Base-by-base conservation (phyloP, 2,113 vertebrate species). In the Forbesichthys agassizii region DNA sequence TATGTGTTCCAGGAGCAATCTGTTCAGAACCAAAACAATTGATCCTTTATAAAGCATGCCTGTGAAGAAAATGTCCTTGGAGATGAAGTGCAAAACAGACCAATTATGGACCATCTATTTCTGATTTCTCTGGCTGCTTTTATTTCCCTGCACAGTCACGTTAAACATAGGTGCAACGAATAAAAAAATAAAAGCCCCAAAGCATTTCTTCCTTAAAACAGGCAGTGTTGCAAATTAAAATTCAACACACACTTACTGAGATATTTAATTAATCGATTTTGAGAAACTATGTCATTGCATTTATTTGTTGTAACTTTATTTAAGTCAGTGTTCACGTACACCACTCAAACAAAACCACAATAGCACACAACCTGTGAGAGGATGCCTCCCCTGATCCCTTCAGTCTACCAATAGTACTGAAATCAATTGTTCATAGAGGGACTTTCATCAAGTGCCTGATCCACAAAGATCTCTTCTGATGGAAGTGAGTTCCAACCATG, bases 1-100 rank as follows among this genome's bases (percentile, higher is more conserved):
- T 76, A 66, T 67, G 58, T 87, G 48, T 79, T 83, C 79, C 69
- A 74, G 61, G 69, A 59, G 78, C 91, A 90, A 93, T 91, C 85
- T 90, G 78, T 82, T 89, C 80, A 92, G 77, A 87, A 88, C 62
- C 88, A 76, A 91, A 93, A 92, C 78, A 92, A 90, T 88, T 78
- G 83, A 82, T 79, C 59, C 80, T 93, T 92, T 93, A 86, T 89
- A 77, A 92, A 82, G 78, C 78, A 90, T 89, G 84, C 80, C 79
- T 86, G 59, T 89, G 90, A 90, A 90, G 82, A 86, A 88, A 84
- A 89, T 75, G 86, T 90, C 86, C 83, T 84, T 85, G 75, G 81
- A 90, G 86, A 92, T 90, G 71, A 89, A 91, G 88, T 88, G 84
- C 89, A 90, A 90, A 92, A 79, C 77, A 84, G 84, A 79, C 80